These are phyloP conservation scores for Meta bourneti DNA, from an alignment of 2,888 invertebrate species.

Conservation along the genomic window DNA sequence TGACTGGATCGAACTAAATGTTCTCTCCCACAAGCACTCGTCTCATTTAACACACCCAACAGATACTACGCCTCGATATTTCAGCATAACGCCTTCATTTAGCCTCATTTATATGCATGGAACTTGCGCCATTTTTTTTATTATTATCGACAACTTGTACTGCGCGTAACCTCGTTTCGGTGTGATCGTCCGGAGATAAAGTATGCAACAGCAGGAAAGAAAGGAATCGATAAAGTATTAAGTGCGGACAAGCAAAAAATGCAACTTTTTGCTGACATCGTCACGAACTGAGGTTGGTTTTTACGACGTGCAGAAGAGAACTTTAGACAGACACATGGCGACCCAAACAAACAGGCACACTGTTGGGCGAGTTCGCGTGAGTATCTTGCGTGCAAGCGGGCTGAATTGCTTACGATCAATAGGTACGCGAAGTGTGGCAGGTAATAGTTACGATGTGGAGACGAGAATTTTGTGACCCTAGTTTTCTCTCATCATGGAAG, in stretches of 20 bases:
- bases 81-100: constrained; percentile 28
- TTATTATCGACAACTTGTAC: not conserved
- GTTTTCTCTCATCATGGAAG: too few species aligned
- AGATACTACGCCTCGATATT: not conserved
- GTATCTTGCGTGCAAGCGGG: constrained; percentile 6
- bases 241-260: not conserved
- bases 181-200: not conserved
- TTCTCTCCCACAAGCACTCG: not conserved
- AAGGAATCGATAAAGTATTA: not conserved
- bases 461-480: not conserved
- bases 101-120: constrained; percentile 30
- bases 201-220: not conserved
- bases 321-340: not conserved
- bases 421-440: not conserved
- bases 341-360: constrained; percentile 6
- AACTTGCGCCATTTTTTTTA: constrained; percentile 1
- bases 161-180: not conserved
- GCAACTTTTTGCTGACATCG: not conserved
- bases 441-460: constrained; percentile 10
- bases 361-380: constrained; percentile 12
- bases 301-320: not conserved
- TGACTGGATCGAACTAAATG: too few species aligned
- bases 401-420: constrained; percentile 18
- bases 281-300: not conserved
- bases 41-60: not conserved